These are phyloP conservation scores for Cirrhinus mrigala DNA, from an alignment of 2,797 vertebrate species.

Conservation along the genomic window DNA sequence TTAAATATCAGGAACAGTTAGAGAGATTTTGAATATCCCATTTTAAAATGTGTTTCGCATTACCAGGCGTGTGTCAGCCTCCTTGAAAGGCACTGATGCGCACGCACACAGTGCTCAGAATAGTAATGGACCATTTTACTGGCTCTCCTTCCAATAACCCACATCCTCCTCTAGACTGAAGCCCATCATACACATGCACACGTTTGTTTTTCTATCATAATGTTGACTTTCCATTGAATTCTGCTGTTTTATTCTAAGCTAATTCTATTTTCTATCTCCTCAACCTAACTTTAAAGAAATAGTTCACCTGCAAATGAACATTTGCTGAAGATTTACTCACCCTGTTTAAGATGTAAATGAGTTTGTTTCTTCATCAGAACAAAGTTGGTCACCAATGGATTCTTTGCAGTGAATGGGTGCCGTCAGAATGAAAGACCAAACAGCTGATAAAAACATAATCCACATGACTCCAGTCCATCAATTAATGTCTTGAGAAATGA, in stretches of 20 bases:
- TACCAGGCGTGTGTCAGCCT: slow-evolving; percentile 21
- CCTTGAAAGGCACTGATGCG: slow-evolving; percentile 26
- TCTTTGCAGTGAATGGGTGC: not conserved
- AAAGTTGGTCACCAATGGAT: not conserved
- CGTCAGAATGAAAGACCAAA: not conserved
- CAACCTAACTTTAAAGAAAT: not conserved
- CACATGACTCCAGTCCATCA: not conserved
- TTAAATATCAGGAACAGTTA: slow-evolving; percentile 39
- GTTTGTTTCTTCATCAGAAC: not conserved
- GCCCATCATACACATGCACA: slow-evolving; percentile 40
- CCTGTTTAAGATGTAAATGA: not conserved
- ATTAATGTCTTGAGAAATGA: not conserved
- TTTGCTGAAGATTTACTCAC: not conserved
- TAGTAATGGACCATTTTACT: slow-evolving; percentile 56
- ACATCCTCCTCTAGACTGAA: slow-evolving; percentile 26
- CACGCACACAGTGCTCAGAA: slow-evolving; percentile 40
- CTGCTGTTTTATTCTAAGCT: too few species aligned
- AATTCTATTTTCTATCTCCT: not conserved
- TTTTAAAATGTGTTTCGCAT: slow-evolving; percentile 10
- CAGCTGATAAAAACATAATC: not conserved
- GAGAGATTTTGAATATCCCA: slow-evolving; percentile 5
- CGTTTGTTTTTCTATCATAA: not conserved
- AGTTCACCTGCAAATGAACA: not conserved
- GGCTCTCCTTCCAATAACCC: slow-evolving; percentile 18
- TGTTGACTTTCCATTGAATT: not conserved